phyloP scores from a whole-genome alignment of 2,113 vertebrate genomes.

The Charadrius vociferus region DNA sequence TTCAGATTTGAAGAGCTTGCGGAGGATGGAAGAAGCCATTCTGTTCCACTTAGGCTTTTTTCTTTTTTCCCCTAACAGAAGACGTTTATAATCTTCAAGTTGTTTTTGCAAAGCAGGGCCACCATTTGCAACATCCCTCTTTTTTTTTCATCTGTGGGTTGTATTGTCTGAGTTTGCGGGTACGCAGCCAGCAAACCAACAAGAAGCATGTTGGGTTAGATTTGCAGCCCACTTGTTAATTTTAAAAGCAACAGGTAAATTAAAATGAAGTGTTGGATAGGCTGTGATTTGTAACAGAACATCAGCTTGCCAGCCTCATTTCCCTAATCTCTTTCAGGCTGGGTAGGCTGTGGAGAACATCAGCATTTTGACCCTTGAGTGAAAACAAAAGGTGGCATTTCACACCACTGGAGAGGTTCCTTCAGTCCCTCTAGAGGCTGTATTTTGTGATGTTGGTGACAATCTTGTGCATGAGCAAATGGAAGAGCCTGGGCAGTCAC shows the following conservation, averaged over 20 bases:
- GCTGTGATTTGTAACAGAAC: not conserved
- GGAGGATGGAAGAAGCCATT: not conserved
- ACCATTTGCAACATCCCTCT: not conserved
- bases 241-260: not conserved
- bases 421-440: not conserved
- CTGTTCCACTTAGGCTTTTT: not conserved
- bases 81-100: not conserved
- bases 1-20: not conserved
- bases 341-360: not conserved
- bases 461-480: not conserved
- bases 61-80: not conserved
- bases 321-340: not conserved
- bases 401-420: not conserved
- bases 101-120: not conserved
- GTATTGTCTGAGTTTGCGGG: not conserved
- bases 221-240: not conserved
- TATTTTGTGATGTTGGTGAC: not conserved
- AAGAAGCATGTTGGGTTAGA: not conserved
- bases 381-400: not conserved
- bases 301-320: not conserved
- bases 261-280: not conserved
- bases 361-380: not conserved
- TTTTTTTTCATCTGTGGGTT: not conserved
- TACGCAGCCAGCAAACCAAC: not conserved
- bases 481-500: not conserved